phyloP scores from a whole-genome alignment of 1,140 invertebrate species.

The Drosophila ficusphila region DNA sequence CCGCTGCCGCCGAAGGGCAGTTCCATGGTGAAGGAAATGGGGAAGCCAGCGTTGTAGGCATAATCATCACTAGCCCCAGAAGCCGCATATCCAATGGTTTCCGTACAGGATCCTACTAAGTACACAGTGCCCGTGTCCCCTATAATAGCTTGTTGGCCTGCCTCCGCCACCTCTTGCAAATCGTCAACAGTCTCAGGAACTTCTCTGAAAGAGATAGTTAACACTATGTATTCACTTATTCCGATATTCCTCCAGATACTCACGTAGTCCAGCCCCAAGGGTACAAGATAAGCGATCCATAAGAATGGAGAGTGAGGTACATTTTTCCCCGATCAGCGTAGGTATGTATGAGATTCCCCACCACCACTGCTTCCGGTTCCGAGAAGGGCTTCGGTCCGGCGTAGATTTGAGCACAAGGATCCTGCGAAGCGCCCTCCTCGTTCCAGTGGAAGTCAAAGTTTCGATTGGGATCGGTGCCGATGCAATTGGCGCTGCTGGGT shows the following conservation, averaged over 20 bases:
- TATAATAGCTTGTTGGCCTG: slow-evolving; percentile 84
- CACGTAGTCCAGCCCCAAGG: slow-evolving; percentile 89
- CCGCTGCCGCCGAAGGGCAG: slow-evolving; percentile 87
- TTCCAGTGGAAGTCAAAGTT: slow-evolving; percentile 89
- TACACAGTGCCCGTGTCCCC: slow-evolving; percentile 85
- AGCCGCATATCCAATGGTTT: slow-evolving; percentile 85
- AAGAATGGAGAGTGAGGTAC: slow-evolving; percentile 89
- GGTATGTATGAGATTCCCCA: slow-evolving; percentile 84
- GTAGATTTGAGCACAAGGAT: slow-evolving; percentile 88
- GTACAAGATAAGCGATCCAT: slow-evolving; percentile 88
- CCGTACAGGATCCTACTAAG: slow-evolving; percentile 87
- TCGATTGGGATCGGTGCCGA: slow-evolving; percentile 87
- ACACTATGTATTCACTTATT: no score
- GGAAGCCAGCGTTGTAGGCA: slow-evolving; percentile 86
- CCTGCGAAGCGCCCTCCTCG: slow-evolving; percentile 87
- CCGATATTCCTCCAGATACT: no score
- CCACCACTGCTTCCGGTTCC: slow-evolving; percentile 87
- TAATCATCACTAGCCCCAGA: slow-evolving; percentile 88
- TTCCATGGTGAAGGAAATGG: slow-evolving; percentile 89
- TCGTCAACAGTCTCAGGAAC: slow-evolving; percentile 78
- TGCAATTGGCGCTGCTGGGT: slow-evolving; percentile 78
- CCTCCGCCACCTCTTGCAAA: slow-evolving; percentile 83
- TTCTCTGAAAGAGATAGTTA: slow-evolving; percentile 15
- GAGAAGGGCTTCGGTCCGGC: slow-evolving; percentile 89
- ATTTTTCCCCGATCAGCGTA: slow-evolving; percentile 86